Conservation (phyloP, 2,113 vertebrate genomes). For the Oenanthe oenanthe region DNA sequence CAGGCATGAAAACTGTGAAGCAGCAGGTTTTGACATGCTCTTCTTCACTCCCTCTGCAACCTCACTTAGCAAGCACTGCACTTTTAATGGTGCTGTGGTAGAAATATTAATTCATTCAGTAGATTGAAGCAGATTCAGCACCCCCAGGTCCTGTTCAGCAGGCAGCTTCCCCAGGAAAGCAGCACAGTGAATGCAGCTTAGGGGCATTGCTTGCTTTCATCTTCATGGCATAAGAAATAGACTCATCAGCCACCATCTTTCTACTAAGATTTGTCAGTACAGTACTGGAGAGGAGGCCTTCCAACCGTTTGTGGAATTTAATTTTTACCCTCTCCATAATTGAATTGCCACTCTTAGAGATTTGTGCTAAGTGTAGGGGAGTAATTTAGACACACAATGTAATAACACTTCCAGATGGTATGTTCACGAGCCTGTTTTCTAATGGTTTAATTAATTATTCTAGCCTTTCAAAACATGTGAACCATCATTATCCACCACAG, state of each 20-base stretch:
- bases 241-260: background rate
- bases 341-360: slow-evolving; percentile 3
- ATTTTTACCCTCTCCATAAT: slow-evolving; percentile 4
- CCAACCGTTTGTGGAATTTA: background rate
- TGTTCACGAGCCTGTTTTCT: background rate
- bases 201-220: background rate
- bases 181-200: background rate
- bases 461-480: background rate
- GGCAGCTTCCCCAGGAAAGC: background rate
- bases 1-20: background rate
- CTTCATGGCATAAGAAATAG: background rate
- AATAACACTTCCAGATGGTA: slow-evolving; percentile 25
- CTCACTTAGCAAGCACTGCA: background rate
- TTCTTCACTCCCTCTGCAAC: background rate
- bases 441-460: slow-evolving; percentile 33
- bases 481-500: background rate
- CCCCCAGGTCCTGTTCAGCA: background rate
- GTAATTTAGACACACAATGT: background rate
- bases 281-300: background rate
- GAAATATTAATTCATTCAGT: background rate
- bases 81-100: background rate
- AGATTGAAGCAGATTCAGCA: background rate
- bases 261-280: background rate
- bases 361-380: background rate
- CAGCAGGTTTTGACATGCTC: background rate